These are phyloP conservation scores for Tiliacea aurago DNA, from an alignment of 2,888 invertebrate species.

Conservation along the genomic window DNA sequence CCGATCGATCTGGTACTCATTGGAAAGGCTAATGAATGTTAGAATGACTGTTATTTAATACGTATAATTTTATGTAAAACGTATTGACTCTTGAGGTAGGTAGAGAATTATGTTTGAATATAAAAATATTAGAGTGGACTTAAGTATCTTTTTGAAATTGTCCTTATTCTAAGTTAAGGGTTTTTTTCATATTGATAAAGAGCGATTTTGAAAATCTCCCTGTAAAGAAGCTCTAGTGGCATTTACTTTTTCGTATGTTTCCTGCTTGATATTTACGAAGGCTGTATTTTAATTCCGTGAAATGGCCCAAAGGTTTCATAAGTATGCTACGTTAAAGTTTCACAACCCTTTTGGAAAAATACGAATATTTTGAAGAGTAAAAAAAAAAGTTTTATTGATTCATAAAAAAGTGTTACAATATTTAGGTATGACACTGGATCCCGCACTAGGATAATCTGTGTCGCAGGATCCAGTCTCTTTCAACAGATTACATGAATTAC, in stretches of 20 bases:
- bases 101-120: slow-evolving; percentile 7
- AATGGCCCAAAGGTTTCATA: background rate
- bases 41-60: slow-evolving; percentile 18
- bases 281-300: background rate
- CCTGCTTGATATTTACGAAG: too few relatives aligned
- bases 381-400: too few relatives aligned
- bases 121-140: background rate
- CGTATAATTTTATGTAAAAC: slow-evolving; percentile 21
- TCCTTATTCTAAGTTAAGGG: background rate
- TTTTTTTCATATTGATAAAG: too few relatives aligned
- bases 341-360: slow-evolving; percentile 1
- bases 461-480: too few relatives aligned
- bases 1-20: slow-evolving; percentile 33
- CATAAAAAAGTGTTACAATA: too few relatives aligned
- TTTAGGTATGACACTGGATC: too few relatives aligned
- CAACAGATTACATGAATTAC: too few relatives aligned
- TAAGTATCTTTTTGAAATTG: background rate
- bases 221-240: too few relatives aligned
- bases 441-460: too few relatives aligned
- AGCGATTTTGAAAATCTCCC: too few relatives aligned
- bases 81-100: slow-evolving; percentile 43
- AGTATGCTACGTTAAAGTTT: background rate
- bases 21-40: slow-evolving; percentile 23
- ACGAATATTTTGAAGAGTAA: background rate
- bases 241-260: too few relatives aligned